Base-by-base conservation (phyloP, 2,888 invertebrate species). In the Eristalis pertinax region DNA sequence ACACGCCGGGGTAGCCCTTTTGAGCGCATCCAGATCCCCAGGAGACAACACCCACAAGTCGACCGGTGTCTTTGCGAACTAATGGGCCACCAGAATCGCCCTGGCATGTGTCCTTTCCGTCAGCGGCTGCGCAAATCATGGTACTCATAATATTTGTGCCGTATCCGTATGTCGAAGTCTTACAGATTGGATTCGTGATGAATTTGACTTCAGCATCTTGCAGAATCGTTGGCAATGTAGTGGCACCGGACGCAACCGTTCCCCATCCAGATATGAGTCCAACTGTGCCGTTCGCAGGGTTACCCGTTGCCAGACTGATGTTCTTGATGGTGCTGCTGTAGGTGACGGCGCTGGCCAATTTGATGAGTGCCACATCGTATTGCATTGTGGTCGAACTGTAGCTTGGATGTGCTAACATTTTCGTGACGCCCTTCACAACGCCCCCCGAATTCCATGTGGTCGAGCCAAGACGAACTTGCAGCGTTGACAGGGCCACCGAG, bases 111-210 rank as follows among this genome's bases (percentile, higher is more conserved):
- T 94, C 94, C 50, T 92, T 90, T 0, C 93, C 92, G 0, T 90
- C 91, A 7, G 89, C 84, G 0, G 95, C 95, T 19, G 95, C 95
- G 89, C 95, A 95, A 0, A 95, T 90, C 94, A 95, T 95, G 0
- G 92, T 92, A 0, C 93, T 90, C 0, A 94, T 94, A 32, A 94
- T 94, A 2, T 2, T 15, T 11, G 82, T 91, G 0, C 89, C 90
- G 58, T 81, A 80, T 0, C 93, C 89, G 89, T 95, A 95, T 0
- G 93, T 93, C 0, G 89, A 72, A 5, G 60, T 63, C 2, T 88
- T 89, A 81, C 95, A 95, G 0, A 91, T 89, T 0, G 90, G 89
- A 0, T 93, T 90, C 88, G 91, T 93, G 0, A 95, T 93, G 89
- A 94, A 94, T 0, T 94, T 93, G 0, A 95, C 93, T 10, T 92